These are phyloP conservation scores for Tachysurus fulvidraco DNA, from an alignment of 2,113 vertebrate species.

Conservation along the genomic window DNA sequence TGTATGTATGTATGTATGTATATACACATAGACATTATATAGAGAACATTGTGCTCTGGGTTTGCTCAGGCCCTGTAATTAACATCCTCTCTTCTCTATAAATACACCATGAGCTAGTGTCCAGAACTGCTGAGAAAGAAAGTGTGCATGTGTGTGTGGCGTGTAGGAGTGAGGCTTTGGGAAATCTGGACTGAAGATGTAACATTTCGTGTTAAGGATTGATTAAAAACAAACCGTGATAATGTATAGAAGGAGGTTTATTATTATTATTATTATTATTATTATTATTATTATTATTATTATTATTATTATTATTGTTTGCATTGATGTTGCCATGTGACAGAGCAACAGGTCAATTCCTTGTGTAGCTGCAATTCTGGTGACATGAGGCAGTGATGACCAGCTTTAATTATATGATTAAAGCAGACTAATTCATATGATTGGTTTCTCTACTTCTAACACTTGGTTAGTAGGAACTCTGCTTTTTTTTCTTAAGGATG, in stretches of 20 bases:
- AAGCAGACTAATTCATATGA: neutral
- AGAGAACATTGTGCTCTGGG: slow-evolving; percentile 13
- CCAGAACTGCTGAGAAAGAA: slow-evolving; percentile 27
- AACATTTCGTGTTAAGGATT: neutral
- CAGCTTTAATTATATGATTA: neutral
- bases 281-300: neutral
- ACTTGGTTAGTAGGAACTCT: neutral
- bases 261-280: neutral
- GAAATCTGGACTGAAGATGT: neutral
- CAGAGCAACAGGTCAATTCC: neutral
- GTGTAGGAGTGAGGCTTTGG: slow-evolving; percentile 8
- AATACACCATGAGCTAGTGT: slow-evolving; percentile 43
- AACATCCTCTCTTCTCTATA: slow-evolving; percentile 51
- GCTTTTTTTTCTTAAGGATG: neutral
- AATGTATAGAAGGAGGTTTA: neutral
- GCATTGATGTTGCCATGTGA: neutral
- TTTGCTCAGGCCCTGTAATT: slow-evolving; percentile 42
- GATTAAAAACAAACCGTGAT: neutral
- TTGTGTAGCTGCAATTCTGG: neutral
- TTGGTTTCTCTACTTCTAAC: too few species aligned
- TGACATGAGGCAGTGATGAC: neutral
- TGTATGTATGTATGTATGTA: neutral
- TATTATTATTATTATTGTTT: neutral
- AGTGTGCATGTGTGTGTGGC: neutral
- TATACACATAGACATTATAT: neutral